Percentiles rank a stretch among this genome's conserved stretches.
phyloP scores from a whole-genome alignment of 1,140 invertebrate genomes.

The Drosophila miranda region DNA sequence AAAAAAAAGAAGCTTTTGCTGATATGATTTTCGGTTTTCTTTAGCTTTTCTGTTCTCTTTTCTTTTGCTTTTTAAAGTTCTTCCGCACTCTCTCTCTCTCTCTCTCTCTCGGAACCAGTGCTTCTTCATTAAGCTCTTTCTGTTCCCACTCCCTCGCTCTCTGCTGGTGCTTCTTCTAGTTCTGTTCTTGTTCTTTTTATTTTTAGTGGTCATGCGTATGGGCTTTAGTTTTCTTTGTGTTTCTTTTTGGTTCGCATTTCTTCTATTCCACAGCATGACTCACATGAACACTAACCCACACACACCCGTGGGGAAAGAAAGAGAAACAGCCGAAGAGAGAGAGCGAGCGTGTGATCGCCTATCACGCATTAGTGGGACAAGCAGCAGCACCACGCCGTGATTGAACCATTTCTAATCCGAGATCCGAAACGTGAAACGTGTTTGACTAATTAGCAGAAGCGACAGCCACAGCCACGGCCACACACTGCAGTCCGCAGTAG shows the following conservation, averaged over 20 bases:
- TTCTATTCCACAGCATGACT: conserved; percentile 27
- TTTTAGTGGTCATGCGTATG: conserved; percentile 68
- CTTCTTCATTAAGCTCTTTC: no score
- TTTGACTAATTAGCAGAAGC: conserved; percentile 60
- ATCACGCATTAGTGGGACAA: no score
- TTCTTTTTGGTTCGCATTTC: conserved; percentile 25
- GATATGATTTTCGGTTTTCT: conserved; percentile 61
- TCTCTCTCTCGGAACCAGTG: no score
- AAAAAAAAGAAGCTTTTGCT: conserved; percentile 50
- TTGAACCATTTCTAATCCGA: conserved; percentile 17
- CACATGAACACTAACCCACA: conserved; percentile 15
- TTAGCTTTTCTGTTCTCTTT: conserved; percentile 7
- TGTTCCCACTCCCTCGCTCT: no score
- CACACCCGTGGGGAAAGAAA: background rate
- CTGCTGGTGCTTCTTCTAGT: conserved; percentile 8
- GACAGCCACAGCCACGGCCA: conserved; percentile 4
- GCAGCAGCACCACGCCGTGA: background rate
- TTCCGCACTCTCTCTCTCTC: background rate
- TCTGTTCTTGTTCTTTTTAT: conserved; percentile 28
- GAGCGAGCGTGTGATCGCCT: no score
- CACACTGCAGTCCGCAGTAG: conserved; percentile 1
- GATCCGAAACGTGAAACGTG: conserved; percentile 43
- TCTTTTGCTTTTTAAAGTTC: conserved; percentile 4
- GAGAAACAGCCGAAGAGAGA: no score
- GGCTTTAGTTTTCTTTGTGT: conserved; percentile 53